Base-by-base conservation (phyloP, 2,113 vertebrate genomes). In the Saguinus imperator region DNA sequence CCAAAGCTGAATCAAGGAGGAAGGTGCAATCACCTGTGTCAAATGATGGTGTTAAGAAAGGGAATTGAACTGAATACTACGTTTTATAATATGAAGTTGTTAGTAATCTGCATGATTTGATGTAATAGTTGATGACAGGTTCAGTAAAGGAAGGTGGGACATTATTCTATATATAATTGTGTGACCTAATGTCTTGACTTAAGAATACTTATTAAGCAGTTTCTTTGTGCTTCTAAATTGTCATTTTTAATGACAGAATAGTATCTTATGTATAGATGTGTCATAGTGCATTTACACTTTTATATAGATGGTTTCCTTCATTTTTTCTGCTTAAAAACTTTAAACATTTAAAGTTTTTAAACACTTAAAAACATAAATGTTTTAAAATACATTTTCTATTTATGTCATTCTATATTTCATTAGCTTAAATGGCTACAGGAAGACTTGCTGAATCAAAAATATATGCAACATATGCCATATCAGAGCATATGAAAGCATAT, bases 401-500 rank as follows among this genome's bases (percentile, higher is more conserved):
- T 92, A 25, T 80, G 16, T 32, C 37, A 91, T 45, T 90, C n/a
- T 87, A 5, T 18, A 8, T 91, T 95, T 88, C 3, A 25, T 91
- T 87, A 81, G 9, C 5, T 85, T 75, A 89, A 94, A 55, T 87
- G n/a, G 1, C 2, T 11, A 66, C 8, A 61, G 48, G 4, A 16
- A 75, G 48, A 75, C 17, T 96, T 94, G 13, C 11, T 86, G 61
- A 9, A 18, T 85, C 50, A 97, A 88, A 91, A 16, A 73, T 83
- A 55, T 20, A 57, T 86, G 37, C 40, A 73, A 43, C 16, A 68
- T 45, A 23, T 58, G 50, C 50, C n/a, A 52, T 89, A 72, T 9
- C 23, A 87, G 48, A 94, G 17, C 7, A 57, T 66, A 89, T 45
- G 11, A 48, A 80, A 84, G 35, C 1, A 40, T 58, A 50, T 35